phyloP scores from a whole-genome alignment of 2,797 vertebrate genomes.

The Aphelocoma californica region DNA sequence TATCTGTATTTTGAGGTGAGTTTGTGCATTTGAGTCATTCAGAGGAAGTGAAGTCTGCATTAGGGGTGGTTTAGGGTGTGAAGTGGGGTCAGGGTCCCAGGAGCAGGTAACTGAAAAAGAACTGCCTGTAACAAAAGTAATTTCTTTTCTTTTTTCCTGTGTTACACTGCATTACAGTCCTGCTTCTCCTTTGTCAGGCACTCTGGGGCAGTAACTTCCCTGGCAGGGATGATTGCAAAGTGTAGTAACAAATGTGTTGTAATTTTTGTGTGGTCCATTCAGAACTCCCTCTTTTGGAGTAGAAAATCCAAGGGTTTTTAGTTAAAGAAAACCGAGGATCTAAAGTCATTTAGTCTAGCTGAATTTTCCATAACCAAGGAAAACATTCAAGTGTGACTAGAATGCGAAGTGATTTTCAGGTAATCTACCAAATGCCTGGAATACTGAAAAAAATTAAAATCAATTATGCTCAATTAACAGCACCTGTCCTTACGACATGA shows the following conservation, averaged over 20 bases:
- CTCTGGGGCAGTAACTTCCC: neutral
- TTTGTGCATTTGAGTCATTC: neutral
- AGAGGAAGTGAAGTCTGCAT: neutral
- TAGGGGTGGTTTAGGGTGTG: neutral
- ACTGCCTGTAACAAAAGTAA: neutral
- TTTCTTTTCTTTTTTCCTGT: conserved; percentile 5
- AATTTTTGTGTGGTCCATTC: neutral
- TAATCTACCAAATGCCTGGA: neutral
- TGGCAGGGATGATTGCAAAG: neutral
- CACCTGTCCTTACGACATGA: neutral
- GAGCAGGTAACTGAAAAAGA: neutral
- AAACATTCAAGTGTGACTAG: neutral
- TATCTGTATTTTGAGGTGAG: neutral
- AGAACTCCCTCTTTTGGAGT: neutral
- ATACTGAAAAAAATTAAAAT: neutral
- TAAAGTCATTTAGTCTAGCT: neutral
- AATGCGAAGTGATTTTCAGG: neutral
- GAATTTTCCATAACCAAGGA: neutral
- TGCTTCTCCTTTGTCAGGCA: conserved; percentile 9
- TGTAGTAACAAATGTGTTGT: neutral
- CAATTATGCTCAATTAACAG: neutral
- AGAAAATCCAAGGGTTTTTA: neutral
- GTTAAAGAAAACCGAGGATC: neutral
- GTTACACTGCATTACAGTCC: neutral
- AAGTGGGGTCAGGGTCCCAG: neutral